Percentiles rank a stretch among this genome's conserved stretches.
Evolutionary conservation across 1,140 invertebrate genomes (phyloP).

Genomic region (Plutomurus gul): DNA sequence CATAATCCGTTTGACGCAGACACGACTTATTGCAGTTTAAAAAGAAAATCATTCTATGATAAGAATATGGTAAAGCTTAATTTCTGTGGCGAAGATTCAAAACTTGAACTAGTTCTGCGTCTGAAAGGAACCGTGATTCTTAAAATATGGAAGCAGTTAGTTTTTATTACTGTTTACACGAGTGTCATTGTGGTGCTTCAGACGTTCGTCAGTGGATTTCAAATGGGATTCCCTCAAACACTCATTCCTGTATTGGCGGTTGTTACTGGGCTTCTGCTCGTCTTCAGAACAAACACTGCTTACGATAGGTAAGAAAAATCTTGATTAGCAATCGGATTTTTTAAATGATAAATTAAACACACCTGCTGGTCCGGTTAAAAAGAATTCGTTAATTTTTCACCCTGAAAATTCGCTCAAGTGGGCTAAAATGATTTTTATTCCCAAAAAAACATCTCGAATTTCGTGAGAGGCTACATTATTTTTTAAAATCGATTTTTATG

Average conservation of each 20-base stretch:
- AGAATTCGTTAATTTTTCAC: not conserved
- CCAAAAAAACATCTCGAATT: too few species aligned
- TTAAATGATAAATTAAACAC: not conserved
- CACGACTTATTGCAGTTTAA: too few species aligned
- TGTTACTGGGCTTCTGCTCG: slow-evolving; percentile 38
- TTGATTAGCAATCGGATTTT: not conserved
- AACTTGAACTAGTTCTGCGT: not conserved
- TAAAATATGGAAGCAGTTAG: slow-evolving; percentile 41
- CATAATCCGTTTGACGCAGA: too few species aligned
- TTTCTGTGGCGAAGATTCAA: too few species aligned
- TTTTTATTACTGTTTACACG: slow-evolving; percentile 32
- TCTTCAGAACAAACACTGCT: slow-evolving; percentile 48
- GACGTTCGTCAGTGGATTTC: not conserved
- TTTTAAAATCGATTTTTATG: not conserved
- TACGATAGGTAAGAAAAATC: slow-evolving; percentile 42
- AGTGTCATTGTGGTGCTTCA: not conserved
- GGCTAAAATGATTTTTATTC: too few species aligned
- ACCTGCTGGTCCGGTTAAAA: too few species aligned
- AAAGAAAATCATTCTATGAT: too few species aligned
- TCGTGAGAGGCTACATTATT: too few species aligned
- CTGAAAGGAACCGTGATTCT: slow-evolving; percentile 38
- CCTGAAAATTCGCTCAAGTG: too few species aligned
- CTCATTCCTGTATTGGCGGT: slow-evolving; percentile 42
- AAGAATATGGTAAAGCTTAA: too few species aligned
- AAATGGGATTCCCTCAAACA: slow-evolving; percentile 29